Percentiles rank a stretch among this genome's conserved stretches.
Evolutionary conservation across 2,888 invertebrate genomes (phyloP).

Genomic region (Ischnus inquisitorius): DNA sequence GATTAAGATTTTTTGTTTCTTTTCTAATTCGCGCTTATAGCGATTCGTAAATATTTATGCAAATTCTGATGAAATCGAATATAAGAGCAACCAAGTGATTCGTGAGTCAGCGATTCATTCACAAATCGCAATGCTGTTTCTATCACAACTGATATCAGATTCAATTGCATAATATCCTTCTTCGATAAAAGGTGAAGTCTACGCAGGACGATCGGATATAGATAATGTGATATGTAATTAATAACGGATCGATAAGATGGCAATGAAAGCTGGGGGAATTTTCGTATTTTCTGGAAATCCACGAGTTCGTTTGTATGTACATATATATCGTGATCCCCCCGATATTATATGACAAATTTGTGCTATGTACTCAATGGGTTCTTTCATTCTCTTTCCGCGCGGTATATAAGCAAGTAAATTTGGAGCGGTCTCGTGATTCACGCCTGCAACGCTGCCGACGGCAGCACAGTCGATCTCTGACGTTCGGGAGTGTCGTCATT

Average conservation of each 20-base stretch:
- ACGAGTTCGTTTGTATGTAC: too few species aligned
- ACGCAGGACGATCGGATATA: slow-evolving; percentile 6
- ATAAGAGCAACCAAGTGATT: neutral
- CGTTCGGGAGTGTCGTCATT: slow-evolving; percentile 30
- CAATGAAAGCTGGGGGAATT: slow-evolving; percentile 21
- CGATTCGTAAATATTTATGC: neutral
- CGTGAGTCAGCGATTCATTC: neutral
- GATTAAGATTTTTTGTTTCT: too few species aligned
- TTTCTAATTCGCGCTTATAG: neutral
- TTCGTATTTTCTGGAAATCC: too few species aligned
- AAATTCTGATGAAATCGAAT: too few species aligned
- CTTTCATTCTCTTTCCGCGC: neutral
- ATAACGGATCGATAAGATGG: slow-evolving; percentile 3
- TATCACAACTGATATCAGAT: neutral
- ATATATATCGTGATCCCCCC: too few species aligned
- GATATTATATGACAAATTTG: too few species aligned
- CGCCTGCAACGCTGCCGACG: neutral
- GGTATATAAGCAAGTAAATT: slow-evolving; percentile 25
- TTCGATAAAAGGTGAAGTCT: neutral
- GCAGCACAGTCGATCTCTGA: slow-evolving; percentile 53
- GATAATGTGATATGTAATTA: neutral
- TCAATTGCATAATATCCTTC: neutral
- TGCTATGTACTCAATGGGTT: neutral
- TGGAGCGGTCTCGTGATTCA: slow-evolving; percentile 18
- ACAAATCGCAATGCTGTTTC: neutral